Base-by-base conservation (phyloP, 2,888 invertebrate genomes). In the Lasioglossum calceatum region DNA sequence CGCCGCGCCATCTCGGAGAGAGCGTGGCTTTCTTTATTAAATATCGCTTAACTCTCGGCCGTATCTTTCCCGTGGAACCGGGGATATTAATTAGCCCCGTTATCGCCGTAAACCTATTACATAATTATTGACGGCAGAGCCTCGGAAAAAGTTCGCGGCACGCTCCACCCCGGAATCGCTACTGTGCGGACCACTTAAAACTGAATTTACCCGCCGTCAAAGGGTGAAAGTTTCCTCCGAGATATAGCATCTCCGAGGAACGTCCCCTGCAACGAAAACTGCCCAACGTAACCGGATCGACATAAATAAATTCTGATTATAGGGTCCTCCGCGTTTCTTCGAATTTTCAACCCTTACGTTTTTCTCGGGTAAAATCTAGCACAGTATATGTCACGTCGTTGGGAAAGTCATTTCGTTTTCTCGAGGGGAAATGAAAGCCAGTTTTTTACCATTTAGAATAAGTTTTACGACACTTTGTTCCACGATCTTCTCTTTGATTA, bases 21-120 rank as follows among this genome's bases (percentile, higher is more conserved):
- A 80, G 71, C 47, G 36, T 16, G 8, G 54, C 32, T 36, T 50
- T 47, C 76, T 61, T 72, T 84, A 61, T 76, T 72, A 44, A 23
- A 36, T 32, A 76, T 84, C 80, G 44, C 47, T 83, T 71, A 71
- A 80, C 70, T 61, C n/a, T 14, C n/a, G 36, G 19, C 50, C 23
- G 32, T 16, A 23, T 32, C 27, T 71, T 75, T 27, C 39, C 27
- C 74, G n/a, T n/a, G 42, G 42, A 14, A 14, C 50, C 19, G 39
- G 42, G n/a, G 42, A 76, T 76, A 77, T 81, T 81, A 84, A 84
- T 77, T 84, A 73, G 50, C 50, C 47, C 39, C 47, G 71, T 61
- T 76, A 81, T 64, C 64, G 81, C 14, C 42, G 64, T 27, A 54
- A 83, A 81, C 71, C 50, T 70, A 54, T 81, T 81, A 72, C 19